phyloP scores from a whole-genome alignment of 2,113 vertebrate species.

The Machaerirhynchus nigripectus region DNA sequence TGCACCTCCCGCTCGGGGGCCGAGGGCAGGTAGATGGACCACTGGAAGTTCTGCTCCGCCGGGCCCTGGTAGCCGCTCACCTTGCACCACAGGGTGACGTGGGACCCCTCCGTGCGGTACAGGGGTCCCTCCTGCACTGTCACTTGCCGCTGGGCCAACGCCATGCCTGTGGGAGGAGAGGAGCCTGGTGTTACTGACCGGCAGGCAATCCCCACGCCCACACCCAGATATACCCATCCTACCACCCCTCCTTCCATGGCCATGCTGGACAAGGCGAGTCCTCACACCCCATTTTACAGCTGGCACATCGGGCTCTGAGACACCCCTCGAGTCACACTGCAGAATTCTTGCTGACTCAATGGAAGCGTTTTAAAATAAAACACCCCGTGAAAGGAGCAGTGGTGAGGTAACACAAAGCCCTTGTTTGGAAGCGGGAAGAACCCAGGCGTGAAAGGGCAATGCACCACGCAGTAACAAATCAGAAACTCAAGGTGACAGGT shows the following conservation, averaged over 20 bases:
- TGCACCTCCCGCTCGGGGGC: conserved; percentile 87
- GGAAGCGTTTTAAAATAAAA: not conserved
- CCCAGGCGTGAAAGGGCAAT: not conserved
- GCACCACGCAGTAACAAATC: accelerated
- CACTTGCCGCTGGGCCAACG: conserved; percentile 84
- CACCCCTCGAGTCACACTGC: accelerated
- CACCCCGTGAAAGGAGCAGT: accelerated
- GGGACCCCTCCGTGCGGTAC: conserved; percentile 84
- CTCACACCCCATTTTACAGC: not conserved
- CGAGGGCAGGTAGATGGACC: conserved; percentile 89
- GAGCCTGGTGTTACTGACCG: accelerated
- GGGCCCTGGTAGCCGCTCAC: conserved; percentile 77
- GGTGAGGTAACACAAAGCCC: not conserved
- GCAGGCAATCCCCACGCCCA: accelerated
- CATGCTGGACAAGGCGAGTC: accelerated
- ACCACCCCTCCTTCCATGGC: not conserved
- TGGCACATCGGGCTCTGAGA: not conserved
- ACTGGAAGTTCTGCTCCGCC: conserved; percentile 79
- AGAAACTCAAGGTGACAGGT: not conserved
- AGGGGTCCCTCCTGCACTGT: conserved; percentile 86
- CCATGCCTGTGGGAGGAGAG: conserved; percentile 58
- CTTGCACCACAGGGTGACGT: conserved; percentile 94
- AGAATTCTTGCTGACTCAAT: not conserved
- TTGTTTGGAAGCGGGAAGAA: not conserved
- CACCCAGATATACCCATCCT: no score